phyloP scores from a whole-genome alignment of 92 coral and sea anemone genomes.

The Anthopleura xanthogrammica region DNA sequence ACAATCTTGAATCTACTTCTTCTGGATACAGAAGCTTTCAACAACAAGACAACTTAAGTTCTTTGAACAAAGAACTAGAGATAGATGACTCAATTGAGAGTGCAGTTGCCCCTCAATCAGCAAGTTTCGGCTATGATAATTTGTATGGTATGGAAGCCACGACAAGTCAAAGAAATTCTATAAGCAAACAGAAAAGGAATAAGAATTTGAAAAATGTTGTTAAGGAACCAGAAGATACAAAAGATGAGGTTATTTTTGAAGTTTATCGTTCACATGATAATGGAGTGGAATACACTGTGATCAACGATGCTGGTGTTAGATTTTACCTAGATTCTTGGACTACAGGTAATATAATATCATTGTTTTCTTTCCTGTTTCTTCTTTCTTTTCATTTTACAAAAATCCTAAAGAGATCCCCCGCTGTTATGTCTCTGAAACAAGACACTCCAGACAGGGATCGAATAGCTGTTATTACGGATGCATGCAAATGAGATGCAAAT shows the following conservation, averaged over 20 bases:
- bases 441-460: too few relatives aligned
- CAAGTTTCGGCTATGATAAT: too few relatives aligned
- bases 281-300: slow-evolving; percentile 64
- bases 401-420: background rate
- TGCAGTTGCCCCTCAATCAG: slow-evolving; percentile 36
- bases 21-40: background rate
- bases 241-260: slow-evolving; percentile 71
- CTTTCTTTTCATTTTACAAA: background rate
- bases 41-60: background rate
- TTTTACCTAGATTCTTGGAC: slow-evolving; percentile 76
- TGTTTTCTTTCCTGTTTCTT: too few relatives aligned
- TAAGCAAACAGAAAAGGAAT: background rate
- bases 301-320: slow-evolving; percentile 66
- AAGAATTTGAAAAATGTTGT: background rate
- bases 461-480: too few relatives aligned
- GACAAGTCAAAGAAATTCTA: background rate
- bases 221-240: background rate
- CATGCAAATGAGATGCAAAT: too few relatives aligned
- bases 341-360: slow-evolving; percentile 46
- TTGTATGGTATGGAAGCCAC: background rate
- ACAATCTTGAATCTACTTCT: background rate
- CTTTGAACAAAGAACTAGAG: background rate
- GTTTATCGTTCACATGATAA: slow-evolving; percentile 45
- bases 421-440: background rate
- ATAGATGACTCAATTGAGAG: slow-evolving; percentile 38